These are phyloP conservation scores for Blastobasis adustella DNA, from an alignment of 2,888 invertebrate species.

Conservation along the genomic window DNA sequence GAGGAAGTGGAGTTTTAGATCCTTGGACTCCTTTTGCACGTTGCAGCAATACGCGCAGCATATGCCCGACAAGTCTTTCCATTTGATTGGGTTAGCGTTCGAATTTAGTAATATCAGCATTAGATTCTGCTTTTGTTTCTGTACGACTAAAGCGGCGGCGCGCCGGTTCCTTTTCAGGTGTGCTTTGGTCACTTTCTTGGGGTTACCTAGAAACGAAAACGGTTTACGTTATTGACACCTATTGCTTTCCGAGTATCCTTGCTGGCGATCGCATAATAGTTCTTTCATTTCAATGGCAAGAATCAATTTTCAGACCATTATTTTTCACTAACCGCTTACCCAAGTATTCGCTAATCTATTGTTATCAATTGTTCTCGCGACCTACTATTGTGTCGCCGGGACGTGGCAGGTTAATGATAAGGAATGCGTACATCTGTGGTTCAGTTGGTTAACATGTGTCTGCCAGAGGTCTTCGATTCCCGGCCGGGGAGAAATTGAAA, in stretches of 20 bases:
- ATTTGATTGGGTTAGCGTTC: slow-evolving; percentile 48
- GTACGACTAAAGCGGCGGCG: neutral
- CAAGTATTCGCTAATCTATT: too few species aligned
- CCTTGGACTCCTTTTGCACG: slow-evolving; percentile 33
- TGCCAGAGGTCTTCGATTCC: too few species aligned
- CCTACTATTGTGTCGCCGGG: too few species aligned
- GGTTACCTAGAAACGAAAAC: slow-evolving; percentile 11
- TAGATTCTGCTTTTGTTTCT: slow-evolving; percentile 5
- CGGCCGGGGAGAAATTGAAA: too few species aligned
- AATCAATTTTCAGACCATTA: too few species aligned
- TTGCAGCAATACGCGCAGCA: slow-evolving; percentile 45
- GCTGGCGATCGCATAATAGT: too few species aligned
- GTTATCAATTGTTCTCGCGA: too few species aligned
- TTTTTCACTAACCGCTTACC: too few species aligned
- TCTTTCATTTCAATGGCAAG: too few species aligned
- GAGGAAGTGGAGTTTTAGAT: slow-evolving; percentile 39
- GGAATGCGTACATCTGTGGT: too few species aligned
- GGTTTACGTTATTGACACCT: neutral
- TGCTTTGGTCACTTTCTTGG: slow-evolving; percentile 5
- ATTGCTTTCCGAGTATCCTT: neutral
- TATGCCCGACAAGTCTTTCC: slow-evolving; percentile 28
- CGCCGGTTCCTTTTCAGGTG: slow-evolving; percentile 1
- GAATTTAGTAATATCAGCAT: slow-evolving; percentile 17
- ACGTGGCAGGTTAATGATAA: too few species aligned
- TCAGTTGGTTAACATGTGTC: too few species aligned